A percentile compares a stretch with the other conserved stretches of the same genome.
Evolutionary conservation across 2,113 vertebrate genomes (phyloP).

Genomic region (Chloropsis hardwickii): DNA sequence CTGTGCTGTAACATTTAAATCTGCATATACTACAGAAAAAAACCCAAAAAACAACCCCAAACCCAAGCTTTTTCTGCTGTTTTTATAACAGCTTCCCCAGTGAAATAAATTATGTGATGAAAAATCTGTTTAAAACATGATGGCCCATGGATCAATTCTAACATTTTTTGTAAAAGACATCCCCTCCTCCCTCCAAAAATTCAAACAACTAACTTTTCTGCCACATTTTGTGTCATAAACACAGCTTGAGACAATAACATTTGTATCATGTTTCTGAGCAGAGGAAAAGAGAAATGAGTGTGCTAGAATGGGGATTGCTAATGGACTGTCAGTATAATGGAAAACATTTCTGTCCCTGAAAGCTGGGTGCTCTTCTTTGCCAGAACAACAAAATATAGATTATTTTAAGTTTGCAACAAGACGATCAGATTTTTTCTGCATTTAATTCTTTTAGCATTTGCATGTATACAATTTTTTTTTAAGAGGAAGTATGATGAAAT

Average conservation of each 20-base stretch:
- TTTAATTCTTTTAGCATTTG: neutral
- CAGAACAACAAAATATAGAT: neutral
- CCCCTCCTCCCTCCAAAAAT: neutral
- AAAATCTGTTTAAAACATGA: neutral
- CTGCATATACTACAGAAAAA: neutral
- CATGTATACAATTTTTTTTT: neutral
- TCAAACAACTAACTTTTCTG: neutral
- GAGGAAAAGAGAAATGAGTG: neutral
- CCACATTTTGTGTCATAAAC: neutral
- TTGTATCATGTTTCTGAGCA: neutral
- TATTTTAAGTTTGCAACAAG: neutral
- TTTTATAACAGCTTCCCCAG: neutral
- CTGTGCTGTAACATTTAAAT: neutral
- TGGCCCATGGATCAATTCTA: neutral
- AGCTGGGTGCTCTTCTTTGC: neutral
- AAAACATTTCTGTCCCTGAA: neutral
- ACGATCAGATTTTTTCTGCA: neutral
- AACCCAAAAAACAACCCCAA: neutral
- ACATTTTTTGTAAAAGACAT: neutral
- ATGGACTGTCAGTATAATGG: neutral
- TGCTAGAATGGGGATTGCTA: neutral
- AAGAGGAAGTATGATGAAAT: neutral
- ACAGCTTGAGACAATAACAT: neutral
- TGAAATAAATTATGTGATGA: neutral
- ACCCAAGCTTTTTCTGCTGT: neutral